A percentile compares a stretch with the other conserved stretches of the same genome.
Evolutionary conservation across 1,140 invertebrate genomes (phyloP).

Genomic region (Oryctes rhinoceros): DNA sequence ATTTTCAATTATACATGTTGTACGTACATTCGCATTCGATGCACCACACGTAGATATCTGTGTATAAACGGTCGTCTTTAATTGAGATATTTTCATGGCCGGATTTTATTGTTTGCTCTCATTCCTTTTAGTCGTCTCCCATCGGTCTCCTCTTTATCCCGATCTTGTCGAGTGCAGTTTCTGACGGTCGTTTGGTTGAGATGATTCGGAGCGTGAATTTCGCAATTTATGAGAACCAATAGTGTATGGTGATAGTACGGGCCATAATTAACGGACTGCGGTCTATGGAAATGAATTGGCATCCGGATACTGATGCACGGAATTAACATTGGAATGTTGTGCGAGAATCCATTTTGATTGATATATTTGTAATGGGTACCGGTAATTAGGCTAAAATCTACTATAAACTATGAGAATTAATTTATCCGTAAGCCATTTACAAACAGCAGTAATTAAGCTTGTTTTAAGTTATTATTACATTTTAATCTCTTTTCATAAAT

Average conservation of each 20-base stretch:
- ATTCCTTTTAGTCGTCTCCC: not conserved
- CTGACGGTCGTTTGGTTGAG: conserved; percentile 1
- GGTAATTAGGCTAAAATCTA: not conserved
- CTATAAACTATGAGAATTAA: too few relatives aligned
- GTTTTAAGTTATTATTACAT: too few relatives aligned
- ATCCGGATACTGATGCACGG: conserved; percentile 6
- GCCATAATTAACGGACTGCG: conserved; percentile 18
- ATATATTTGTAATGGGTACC: conserved; percentile 12
- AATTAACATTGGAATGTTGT: conserved; percentile 26
- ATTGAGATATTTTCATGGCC: not conserved
- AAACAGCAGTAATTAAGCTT: too few relatives aligned
- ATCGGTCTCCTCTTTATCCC: not conserved
- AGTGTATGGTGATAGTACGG: conserved; percentile 14
- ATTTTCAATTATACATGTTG: conserved; percentile 28
- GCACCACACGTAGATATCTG: not conserved
- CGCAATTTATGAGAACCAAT: conserved; percentile 31
- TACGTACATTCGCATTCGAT: not conserved
- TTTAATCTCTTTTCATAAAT: too few relatives aligned
- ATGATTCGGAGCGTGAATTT: conserved; percentile 28
- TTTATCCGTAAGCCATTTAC: too few relatives aligned
- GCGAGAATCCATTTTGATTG: conserved; percentile 3
- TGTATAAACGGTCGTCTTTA: conserved; percentile 13
- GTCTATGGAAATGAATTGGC: conserved; percentile 25
- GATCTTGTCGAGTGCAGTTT: conserved; percentile 3
- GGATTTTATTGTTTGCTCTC: not conserved